phyloP scores from a whole-genome alignment of 2,888 invertebrate species.

The Ptilodon capucinus region DNA sequence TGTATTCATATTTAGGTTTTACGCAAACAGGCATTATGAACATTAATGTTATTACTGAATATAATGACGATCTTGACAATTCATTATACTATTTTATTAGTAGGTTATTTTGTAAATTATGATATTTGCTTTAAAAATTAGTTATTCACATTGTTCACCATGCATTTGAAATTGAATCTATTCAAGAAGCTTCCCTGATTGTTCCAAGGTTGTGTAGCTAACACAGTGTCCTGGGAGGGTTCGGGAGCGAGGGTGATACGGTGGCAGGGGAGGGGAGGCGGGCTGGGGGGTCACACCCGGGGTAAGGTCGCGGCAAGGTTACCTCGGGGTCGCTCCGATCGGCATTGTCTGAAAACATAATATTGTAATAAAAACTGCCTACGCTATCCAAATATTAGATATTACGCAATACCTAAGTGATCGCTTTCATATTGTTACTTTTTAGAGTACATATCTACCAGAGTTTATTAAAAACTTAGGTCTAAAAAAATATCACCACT shows the following conservation, averaged over 20 bases:
- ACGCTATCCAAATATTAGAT: conserved; percentile 34
- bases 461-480: not conserved
- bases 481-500: too few species aligned
- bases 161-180: conserved; percentile 49
- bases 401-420: conserved; percentile 32
- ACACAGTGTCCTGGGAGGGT: conserved; percentile 57
- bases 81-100: too few species aligned
- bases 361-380: conserved; percentile 44
- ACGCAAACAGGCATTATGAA: too few species aligned
- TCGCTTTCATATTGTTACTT: conserved; percentile 26
- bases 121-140: conserved; percentile 7
- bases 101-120: too few species aligned
- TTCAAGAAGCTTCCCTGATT: conserved; percentile 54
- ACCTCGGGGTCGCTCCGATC: conserved; percentile 50
- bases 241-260: conserved; percentile 37
- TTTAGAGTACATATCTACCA: conserved; percentile 10
- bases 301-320: conserved; percentile 67
- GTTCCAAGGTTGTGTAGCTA: conserved; percentile 60
- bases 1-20: too few species aligned
- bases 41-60: too few species aligned
- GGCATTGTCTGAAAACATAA: conserved; percentile 51
- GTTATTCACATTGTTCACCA: conserved; percentile 19
- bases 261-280: conserved; percentile 29
- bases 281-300: conserved; percentile 49
- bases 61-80: too few species aligned